Conservation (phyloP, 2,888 invertebrate species). For the Plutella xylostella region DNA sequence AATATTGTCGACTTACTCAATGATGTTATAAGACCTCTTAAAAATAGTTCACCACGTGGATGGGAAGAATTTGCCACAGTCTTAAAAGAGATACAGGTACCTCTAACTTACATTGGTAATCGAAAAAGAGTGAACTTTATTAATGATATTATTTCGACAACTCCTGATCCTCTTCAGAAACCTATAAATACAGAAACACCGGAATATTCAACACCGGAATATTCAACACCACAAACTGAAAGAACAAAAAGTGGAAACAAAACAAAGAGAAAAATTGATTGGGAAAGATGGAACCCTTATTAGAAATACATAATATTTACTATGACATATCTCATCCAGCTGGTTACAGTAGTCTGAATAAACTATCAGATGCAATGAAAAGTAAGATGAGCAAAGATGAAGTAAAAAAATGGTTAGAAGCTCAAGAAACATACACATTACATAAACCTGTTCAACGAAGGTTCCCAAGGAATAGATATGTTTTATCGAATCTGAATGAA, state of each 20-base stretch:
- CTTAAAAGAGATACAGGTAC: slow-evolving; percentile 20
- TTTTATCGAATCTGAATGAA: slow-evolving; percentile 15
- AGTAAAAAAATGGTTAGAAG: slow-evolving; percentile 18
- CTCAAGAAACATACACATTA: slow-evolving; percentile 20
- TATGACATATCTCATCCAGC: slow-evolving; percentile 21
- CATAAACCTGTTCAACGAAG: slow-evolving; percentile 18
- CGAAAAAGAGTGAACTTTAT: slow-evolving; percentile 17
- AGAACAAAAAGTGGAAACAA: slow-evolving; percentile 3
- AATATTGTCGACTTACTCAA: slow-evolving; percentile 25
- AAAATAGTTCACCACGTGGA: slow-evolving; percentile 21
- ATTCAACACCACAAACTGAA: neutral
- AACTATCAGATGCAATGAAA: slow-evolving; percentile 18
- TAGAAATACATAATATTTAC: slow-evolving; percentile 22
- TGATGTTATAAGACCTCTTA: slow-evolving; percentile 22
- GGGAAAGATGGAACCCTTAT: slow-evolving; percentile 25
- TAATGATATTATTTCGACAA: slow-evolving; percentile 1
- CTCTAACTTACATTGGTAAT: slow-evolving; percentile 22
- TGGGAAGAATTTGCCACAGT: slow-evolving; percentile 21
- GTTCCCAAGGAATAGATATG: slow-evolving; percentile 17
- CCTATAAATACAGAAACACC: neutral
- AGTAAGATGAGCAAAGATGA: slow-evolving; percentile 18
- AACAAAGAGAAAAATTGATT: slow-evolving; percentile 18
- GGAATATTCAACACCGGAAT: neutral
- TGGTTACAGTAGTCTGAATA: slow-evolving; percentile 19
- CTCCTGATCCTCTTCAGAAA: neutral